Evolutionary conservation across 2,797 vertebrate species (phyloP).

Genomic region (Huso huso): DNA sequence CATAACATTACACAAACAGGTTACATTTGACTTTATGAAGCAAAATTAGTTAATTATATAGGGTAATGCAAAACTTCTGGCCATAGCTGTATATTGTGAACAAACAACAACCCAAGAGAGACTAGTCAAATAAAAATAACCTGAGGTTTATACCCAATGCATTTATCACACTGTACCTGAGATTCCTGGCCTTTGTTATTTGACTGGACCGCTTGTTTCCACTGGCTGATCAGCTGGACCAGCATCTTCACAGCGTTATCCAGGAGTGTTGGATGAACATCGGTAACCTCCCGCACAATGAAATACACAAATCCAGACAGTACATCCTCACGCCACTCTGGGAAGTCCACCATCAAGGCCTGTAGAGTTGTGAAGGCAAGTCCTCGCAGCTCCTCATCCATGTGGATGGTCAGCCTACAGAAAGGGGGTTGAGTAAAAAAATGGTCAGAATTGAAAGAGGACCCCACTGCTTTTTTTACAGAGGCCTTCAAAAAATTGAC

Average conservation of each 20-base stretch:
- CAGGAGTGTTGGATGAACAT: constrained; percentile 87
- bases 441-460: no score
- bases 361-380: constrained; percentile 97
- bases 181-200: constrained; percentile 80
- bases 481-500: no score
- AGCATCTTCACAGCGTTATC: constrained; percentile 98
- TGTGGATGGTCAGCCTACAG: constrained; percentile 87
- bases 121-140: no score
- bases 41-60: no score
- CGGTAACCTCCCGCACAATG: constrained; percentile 92
- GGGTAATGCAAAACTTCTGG: no score
- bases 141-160: no score
- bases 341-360: constrained; percentile 94
- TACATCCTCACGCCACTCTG: constrained; percentile 95
- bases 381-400: constrained; percentile 95
- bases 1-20: no score
- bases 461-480: no score
- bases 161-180: constrained; percentile 52
- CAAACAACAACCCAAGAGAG: no score
- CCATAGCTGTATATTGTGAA: no score
- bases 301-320: constrained; percentile 96
- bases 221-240: constrained; percentile 92
- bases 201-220: constrained; percentile 88
- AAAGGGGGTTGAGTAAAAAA: not conserved
- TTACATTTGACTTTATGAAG: no score